A percentile compares a stretch with the other conserved stretches of the same genome.
phyloP scores from a whole-genome alignment of 2,888 invertebrate genomes.

The Microchrysa polita region DNA sequence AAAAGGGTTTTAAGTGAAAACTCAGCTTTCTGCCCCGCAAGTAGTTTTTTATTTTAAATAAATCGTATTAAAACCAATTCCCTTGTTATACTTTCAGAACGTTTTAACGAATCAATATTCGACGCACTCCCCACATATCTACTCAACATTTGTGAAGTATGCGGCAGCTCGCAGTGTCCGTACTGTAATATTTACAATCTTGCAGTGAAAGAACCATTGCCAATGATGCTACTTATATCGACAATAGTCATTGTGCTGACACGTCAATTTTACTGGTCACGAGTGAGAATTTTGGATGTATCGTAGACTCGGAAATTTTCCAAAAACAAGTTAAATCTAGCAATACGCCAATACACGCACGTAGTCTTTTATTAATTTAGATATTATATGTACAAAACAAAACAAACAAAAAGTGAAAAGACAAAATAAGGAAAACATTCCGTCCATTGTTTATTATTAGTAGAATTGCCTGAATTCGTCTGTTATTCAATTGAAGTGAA shows the following conservation, averaged over 20 bases:
- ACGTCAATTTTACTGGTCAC: slow-evolving; percentile 45
- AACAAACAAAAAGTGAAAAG: too few species aligned
- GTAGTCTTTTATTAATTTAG: not conserved
- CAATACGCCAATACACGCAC: not conserved
- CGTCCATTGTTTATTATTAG: not conserved
- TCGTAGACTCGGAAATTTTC: not conserved
- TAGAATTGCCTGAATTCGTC: not conserved
- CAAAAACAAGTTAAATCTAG: not conserved
- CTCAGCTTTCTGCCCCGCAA: too few species aligned
- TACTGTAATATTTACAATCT: slow-evolving; percentile 88
- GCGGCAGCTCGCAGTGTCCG: slow-evolving; percentile 93
- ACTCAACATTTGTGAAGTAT: slow-evolving; percentile 92
- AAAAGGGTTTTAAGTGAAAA: not conserved
- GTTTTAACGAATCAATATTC: slow-evolving; percentile 91
- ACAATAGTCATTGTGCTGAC: slow-evolving; percentile 47
- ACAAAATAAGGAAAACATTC: not conserved
- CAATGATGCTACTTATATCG: slow-evolving; percentile 49
- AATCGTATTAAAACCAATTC: too few species aligned
- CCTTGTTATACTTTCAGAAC: slow-evolving; percentile 73
- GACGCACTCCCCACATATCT: slow-evolving; percentile 87
- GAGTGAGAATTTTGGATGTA: slow-evolving; percentile 24
- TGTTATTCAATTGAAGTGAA: too few species aligned
- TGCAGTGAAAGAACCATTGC: slow-evolving; percentile 60
- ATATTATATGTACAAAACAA: slow-evolving; percentile 34
- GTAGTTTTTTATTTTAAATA: too few species aligned